phyloP scores from a whole-genome alignment of 1,140 invertebrate species.

The Sitophilus oryzae region DNA sequence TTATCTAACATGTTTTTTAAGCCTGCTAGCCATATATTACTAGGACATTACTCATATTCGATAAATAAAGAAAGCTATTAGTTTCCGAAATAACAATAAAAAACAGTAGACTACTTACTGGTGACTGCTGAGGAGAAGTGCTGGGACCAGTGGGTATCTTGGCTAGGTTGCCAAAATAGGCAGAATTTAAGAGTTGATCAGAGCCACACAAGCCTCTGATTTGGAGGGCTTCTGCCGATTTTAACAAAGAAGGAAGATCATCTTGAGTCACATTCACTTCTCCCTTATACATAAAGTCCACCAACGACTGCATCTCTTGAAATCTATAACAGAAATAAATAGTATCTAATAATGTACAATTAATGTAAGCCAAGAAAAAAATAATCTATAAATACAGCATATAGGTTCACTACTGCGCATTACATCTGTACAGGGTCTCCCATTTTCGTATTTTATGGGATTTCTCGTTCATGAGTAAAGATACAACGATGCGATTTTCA shows the following conservation, averaged over 20 bases:
- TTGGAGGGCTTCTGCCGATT: slow-evolving; percentile 75
- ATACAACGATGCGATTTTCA: no score
- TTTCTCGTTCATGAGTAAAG: no score
- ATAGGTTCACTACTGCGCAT: no score
- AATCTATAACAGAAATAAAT: slow-evolving; percentile 42
- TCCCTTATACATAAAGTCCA: slow-evolving; percentile 84
- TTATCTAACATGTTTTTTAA: no score
- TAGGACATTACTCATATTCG: no score
- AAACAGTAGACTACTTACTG: slow-evolving; percentile 18
- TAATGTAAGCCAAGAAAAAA: neutral
- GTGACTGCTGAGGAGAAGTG: slow-evolving; percentile 3
- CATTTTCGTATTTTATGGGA: no score
- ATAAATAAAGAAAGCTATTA: no score
- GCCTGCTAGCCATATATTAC: no score
- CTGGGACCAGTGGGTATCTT: slow-evolving; percentile 28
- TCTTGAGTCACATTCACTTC: slow-evolving; percentile 81
- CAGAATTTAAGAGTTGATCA: slow-evolving; percentile 43
- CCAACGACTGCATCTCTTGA: slow-evolving; percentile 73
- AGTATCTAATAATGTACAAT: neutral
- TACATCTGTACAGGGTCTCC: no score
- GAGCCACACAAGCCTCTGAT: slow-evolving; percentile 56
- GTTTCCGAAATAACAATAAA: no score
- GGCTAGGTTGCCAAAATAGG: slow-evolving; percentile 25
- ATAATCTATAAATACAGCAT: neutral
- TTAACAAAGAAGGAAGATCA: slow-evolving; percentile 67